A percentile compares a stretch with the other conserved stretches of the same genome.
Evolutionary conservation across 2,797 vertebrate species (phyloP).

Genomic region (Chromobotia macracanthus): DNA sequence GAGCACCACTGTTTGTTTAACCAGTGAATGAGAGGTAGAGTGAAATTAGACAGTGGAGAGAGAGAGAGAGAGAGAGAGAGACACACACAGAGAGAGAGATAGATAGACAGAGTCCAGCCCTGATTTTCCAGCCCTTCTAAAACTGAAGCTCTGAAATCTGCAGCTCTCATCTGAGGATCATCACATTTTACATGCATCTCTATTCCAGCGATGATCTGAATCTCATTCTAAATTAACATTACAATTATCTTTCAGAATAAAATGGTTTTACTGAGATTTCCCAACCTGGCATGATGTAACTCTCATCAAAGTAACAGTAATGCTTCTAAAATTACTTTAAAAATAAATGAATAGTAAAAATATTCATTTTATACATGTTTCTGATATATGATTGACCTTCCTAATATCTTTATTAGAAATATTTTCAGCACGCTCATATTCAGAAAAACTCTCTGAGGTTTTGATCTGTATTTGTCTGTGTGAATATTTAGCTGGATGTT

Average conservation of each 20-base stretch:
- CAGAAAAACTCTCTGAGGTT: slow-evolving; percentile 1
- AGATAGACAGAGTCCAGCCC: not conserved
- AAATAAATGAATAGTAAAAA: slow-evolving; percentile 46
- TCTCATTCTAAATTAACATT: slow-evolving; percentile 41
- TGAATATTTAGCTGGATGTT: too few species aligned
- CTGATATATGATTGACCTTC: slow-evolving; percentile 17
- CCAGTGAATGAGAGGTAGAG: slow-evolving; percentile 1
- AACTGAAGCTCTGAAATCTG: too few species aligned
- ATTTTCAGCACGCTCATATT: slow-evolving; percentile 23
- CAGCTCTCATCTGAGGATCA: slow-evolving; percentile 1
- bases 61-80: slow-evolving; percentile 26
- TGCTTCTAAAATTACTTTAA: slow-evolving; percentile 24
- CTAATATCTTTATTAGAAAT: slow-evolving; percentile 25
- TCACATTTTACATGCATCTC: slow-evolving; percentile 22
- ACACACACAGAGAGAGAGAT: slow-evolving; percentile 7
- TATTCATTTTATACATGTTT: not conserved
- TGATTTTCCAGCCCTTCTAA: too few species aligned
- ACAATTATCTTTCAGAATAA: slow-evolving; percentile 21
- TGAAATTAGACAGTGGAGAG: slow-evolving; percentile 14
- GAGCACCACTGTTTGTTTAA: slow-evolving; percentile 41
- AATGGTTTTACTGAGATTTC: slow-evolving; percentile 31
- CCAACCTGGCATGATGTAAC: slow-evolving; percentile 21
- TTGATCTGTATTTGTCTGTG: not conserved
- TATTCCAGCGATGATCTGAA: slow-evolving; percentile 27
- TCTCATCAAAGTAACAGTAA: slow-evolving; percentile 19